Conservation (phyloP, 1,140 invertebrate species). For the Euwallacea fornicatus region DNA sequence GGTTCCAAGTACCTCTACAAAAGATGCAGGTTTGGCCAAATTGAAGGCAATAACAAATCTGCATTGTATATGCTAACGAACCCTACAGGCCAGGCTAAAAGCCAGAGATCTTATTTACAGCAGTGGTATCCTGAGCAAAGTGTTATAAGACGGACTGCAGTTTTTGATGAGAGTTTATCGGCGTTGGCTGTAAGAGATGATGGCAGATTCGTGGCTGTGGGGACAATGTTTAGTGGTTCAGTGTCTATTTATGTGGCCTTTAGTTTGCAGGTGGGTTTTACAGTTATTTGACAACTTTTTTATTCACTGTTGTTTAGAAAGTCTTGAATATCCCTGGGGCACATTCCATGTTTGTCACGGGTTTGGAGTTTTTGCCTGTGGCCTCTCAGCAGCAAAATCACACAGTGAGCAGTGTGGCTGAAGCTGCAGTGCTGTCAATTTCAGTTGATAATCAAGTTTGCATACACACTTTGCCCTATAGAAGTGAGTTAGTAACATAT, state of each 20-base stretch:
- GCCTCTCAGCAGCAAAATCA: slow-evolving; percentile 46
- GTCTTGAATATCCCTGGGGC: slow-evolving; percentile 78
- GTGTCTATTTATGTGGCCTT: slow-evolving; percentile 90
- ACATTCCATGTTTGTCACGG: slow-evolving; percentile 94
- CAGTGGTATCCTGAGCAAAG: slow-evolving; percentile 65
- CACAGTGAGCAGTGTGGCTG: slow-evolving; percentile 70
- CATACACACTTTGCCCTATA: slow-evolving; percentile 82
- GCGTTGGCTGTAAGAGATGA: slow-evolving; percentile 87
- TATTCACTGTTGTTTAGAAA: slow-evolving; percentile 60
- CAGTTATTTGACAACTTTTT: not conserved
- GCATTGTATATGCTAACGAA: slow-evolving; percentile 83
- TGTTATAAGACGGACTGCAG: slow-evolving; percentile 56
- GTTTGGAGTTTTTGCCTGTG: slow-evolving; percentile 83
- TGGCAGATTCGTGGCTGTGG: slow-evolving; percentile 87
- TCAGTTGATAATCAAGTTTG: slow-evolving; percentile 93
- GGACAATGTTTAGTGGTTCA: slow-evolving; percentile 89
- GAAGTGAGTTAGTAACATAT: slow-evolving; percentile 59
- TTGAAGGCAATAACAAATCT: slow-evolving; percentile 67
- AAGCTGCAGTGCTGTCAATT: slow-evolving; percentile 88
- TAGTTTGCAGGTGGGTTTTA: slow-evolving; percentile 75
- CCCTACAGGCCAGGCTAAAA: slow-evolving; percentile 67
- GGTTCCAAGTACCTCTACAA: slow-evolving; percentile 81
- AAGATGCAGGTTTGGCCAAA: slow-evolving; percentile 75
- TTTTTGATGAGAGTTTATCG: slow-evolving; percentile 74
- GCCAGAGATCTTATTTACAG: slow-evolving; percentile 72